These are phyloP conservation scores for Caenorhabditis sulstoni DNA, from an alignment of 2,888 invertebrate genomes.

Conservation along the genomic window DNA sequence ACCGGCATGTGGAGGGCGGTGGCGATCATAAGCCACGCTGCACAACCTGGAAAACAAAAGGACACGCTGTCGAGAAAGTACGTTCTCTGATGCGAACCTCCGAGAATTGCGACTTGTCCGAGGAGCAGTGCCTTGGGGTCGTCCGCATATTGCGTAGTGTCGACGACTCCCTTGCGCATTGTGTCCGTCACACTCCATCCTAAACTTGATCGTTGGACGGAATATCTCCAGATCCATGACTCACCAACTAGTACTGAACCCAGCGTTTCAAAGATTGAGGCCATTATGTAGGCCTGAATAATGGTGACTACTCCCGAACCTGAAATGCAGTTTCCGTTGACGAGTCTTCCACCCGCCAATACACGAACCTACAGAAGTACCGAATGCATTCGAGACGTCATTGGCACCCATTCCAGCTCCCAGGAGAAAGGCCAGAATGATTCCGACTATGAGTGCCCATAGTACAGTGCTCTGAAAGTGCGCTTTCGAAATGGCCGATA, in stretches of 20 bases:
- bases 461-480: conserved; percentile 80
- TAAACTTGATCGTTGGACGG: conserved; percentile 59
- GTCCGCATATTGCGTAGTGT: conserved; percentile 89
- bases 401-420: conserved; percentile 99
- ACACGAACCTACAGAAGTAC: conserved; percentile 85
- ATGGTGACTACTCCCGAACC: conserved; percentile 84
- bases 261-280: conserved; percentile 95
- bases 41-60: conserved; percentile 83
- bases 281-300: conserved; percentile 93
- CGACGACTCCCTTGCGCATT: conserved; percentile 96
- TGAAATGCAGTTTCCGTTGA: not conserved
- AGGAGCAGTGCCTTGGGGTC: conserved; percentile 89
- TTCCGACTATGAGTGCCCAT: conserved; percentile 92
- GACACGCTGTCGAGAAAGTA: not conserved
- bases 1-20: conserved; percentile 95
- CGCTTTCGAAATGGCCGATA: not conserved
- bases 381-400: conserved; percentile 98
- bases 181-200: conserved; percentile 95
- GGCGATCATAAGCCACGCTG: conserved; percentile 93
- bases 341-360: conserved; percentile 81
- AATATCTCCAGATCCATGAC: conserved; percentile 33
- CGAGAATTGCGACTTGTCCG: conserved; percentile 85
- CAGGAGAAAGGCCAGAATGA: conserved; percentile 93
- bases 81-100: conserved; percentile 83
- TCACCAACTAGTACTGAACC: conserved; percentile 95